Conservation (phyloP, 2,113 vertebrate genomes). For the Clinocottus analis region DNA sequence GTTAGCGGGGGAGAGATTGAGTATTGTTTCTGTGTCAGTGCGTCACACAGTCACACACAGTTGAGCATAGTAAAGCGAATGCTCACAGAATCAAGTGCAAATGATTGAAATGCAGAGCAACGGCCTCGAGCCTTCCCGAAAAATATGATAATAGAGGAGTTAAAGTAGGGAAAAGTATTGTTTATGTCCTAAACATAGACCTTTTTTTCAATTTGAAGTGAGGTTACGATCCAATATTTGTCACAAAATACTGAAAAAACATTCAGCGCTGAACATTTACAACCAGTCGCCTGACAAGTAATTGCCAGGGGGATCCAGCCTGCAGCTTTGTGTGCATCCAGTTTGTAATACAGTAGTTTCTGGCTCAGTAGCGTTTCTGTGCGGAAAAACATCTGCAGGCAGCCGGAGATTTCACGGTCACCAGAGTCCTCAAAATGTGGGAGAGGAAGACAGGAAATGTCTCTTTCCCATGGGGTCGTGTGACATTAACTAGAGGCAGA, state of each 20-base stretch:
- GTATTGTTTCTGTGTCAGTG: slow-evolving; percentile 10
- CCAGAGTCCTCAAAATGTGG: slow-evolving; percentile 4
- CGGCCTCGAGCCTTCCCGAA: slow-evolving; percentile 6
- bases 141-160: slow-evolving; percentile 10
- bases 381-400: slow-evolving; percentile 43
- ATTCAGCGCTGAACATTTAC: background rate
- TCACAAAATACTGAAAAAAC: background rate
- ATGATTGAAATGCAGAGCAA: slow-evolving; percentile 57
- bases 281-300: background rate
- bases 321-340: slow-evolving; percentile 11
- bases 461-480: slow-evolving; percentile 47
- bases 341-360: slow-evolving; percentile 35
- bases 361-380: slow-evolving; percentile 22
- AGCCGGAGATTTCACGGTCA: slow-evolving; percentile 23
- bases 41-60: slow-evolving; percentile 43
- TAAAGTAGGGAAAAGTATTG: background rate
- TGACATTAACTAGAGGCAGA: slow-evolving; percentile 65
- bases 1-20: background rate
- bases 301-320: slow-evolving; percentile 15
- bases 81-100: slow-evolving; percentile 9
- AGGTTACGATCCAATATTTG: background rate
- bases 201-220: background rate
- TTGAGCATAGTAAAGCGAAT: slow-evolving; percentile 18
- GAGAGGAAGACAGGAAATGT: slow-evolving; percentile 59
- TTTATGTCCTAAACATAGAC: background rate